phyloP scores from a whole-genome alignment of 2,113 vertebrate species.

The Pogona vitticeps region DNA sequence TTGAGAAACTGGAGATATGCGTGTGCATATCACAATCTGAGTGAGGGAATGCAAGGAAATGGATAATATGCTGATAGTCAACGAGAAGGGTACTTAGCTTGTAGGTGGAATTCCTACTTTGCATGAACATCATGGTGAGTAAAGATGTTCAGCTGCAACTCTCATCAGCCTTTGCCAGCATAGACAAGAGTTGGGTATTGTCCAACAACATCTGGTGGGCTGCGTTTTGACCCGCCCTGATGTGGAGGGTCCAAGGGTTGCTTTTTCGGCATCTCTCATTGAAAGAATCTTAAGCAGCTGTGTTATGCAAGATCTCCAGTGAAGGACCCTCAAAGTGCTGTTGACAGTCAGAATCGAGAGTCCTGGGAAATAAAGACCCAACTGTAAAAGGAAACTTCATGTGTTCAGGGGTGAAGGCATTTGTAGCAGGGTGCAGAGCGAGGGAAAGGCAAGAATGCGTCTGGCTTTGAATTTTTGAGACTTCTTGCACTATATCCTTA shows the following conservation, averaged over 20 bases:
- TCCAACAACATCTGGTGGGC: too few species aligned
- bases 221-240: too few species aligned
- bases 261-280: neutral
- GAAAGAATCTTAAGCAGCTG: neutral
- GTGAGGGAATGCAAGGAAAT: neutral
- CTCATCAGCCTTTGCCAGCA: too few species aligned
- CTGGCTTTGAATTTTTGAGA: neutral
- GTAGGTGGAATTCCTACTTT: neutral
- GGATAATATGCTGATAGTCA: neutral
- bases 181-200: too few species aligned
- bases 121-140: neutral
- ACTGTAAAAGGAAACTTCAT: neutral
- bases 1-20: neutral
- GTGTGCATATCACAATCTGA: neutral
- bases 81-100: neutral
- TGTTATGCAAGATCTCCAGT: neutral
- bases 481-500: neutral
- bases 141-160: too few species aligned
- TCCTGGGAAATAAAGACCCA: neutral
- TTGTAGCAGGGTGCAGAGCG: neutral
- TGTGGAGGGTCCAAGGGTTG: neutral
- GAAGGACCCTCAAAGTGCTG: too few species aligned
- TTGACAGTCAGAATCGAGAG: neutral
- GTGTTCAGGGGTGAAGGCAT: neutral
- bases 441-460: neutral